Base-by-base conservation (phyloP, 1,140 invertebrate genomes). In the Lepidostoma basale region DNA sequence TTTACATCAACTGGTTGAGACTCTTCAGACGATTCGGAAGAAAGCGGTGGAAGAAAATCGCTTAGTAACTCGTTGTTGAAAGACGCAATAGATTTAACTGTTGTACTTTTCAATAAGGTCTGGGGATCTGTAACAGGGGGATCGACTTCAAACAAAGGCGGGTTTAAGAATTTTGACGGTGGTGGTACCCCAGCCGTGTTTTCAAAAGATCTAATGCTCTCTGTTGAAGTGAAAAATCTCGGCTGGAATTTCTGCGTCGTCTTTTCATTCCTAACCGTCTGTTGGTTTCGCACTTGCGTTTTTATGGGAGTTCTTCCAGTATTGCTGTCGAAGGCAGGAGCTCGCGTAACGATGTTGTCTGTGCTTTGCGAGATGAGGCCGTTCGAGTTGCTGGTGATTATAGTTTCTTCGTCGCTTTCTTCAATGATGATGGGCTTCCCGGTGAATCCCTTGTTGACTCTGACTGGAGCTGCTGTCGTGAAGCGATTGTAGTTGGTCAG, bases 51-150 rank as follows among this genome's bases (percentile, higher is more conserved):
- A 0, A 40, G 8, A 10, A 59, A 22, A 4, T 59, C 54, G 8
- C 54, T 59, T 23, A 72, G 42, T 10, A 72, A 63, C 20, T 72
- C 62, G 49, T 72, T 68, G 39, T 72, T 72, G 25, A 72, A 72
- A 39, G 67, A 69, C 4, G 70, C 56, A n/a, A 72, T 72, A 8
- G 70, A 72, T 58, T 67, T 60, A 0, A 69, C 70, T 10, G 70
- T 72, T n/a, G 70, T 72, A 30, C 70, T 72, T 16, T 54, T 54
- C n/a, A 54, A 30, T 30, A 28, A 0, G n/a, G n/a, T 30, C 14
- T 3, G 3, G 12, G n/a, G 10, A 2, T 28, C n/a, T 14, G 5
- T 3, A 28, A 16, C 14, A 30, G 12, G n/a, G n/a, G 14, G 3
- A 14, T 36, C 33, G 10, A n/a, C 10, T 3, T 36, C 10, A 2